A percentile compares a stretch with the other conserved stretches of the same genome.
These are phyloP conservation scores for Ochotona curzoniae DNA, from an alignment of 2,113 vertebrate species.

Conservation along the genomic window DNA sequence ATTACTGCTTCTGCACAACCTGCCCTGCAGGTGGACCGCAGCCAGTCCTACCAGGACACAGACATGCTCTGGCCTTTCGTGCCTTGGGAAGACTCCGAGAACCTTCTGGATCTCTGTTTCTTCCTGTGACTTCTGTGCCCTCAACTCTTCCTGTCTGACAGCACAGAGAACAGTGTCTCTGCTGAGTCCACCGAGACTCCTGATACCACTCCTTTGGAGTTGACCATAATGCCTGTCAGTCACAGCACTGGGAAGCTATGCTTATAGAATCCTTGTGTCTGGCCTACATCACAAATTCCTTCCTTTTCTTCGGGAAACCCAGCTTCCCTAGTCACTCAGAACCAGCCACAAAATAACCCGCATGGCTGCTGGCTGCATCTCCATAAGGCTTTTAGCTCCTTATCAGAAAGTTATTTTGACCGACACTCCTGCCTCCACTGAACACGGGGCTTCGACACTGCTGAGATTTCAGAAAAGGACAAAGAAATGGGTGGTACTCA, in stretches of 20 bases:
- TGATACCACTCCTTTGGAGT: background rate
- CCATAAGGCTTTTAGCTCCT: too few relatives aligned
- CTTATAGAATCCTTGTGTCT: background rate
- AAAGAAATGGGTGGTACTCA: too few relatives aligned
- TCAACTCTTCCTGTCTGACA: background rate
- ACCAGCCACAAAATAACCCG: too few relatives aligned
- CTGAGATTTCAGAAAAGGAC: too few relatives aligned
- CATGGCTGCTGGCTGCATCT: too few relatives aligned
- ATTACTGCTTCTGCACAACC: background rate
- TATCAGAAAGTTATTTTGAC: too few relatives aligned
- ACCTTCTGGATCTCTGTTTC: background rate
- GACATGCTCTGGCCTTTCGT: background rate
- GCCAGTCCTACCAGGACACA: background rate
- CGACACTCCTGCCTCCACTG: too few relatives aligned
- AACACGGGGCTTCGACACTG: too few relatives aligned
- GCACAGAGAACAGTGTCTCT: background rate
- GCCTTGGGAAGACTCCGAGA: background rate
- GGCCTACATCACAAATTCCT: too few relatives aligned
- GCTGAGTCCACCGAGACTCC: background rate
- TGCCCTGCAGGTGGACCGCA: too few relatives aligned
- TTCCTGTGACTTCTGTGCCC: background rate
- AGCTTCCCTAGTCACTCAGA: too few relatives aligned
- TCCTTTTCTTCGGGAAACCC: too few relatives aligned
- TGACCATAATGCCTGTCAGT: fast-evolving
- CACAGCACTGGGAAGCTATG: fast-evolving